Percentiles rank a stretch among this genome's conserved stretches.
phyloP scores from a whole-genome alignment of 2,888 invertebrate genomes.

The Phyllotreta cruciferae region DNA sequence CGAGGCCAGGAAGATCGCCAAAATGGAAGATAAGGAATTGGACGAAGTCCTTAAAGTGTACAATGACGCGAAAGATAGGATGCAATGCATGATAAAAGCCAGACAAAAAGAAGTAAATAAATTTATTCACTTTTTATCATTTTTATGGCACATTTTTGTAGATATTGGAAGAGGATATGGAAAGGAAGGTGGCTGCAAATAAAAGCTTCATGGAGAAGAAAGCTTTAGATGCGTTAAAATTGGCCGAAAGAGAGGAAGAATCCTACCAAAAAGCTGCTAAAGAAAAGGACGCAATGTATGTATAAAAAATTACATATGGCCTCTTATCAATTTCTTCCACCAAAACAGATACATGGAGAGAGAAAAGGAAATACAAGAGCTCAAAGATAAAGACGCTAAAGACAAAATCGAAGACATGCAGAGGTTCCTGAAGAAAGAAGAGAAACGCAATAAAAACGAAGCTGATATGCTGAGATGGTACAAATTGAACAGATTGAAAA shows the following conservation, averaged over 20 bases:
- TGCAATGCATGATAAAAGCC: constrained; percentile 58
- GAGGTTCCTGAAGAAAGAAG: constrained; percentile 53
- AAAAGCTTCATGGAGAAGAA: constrained; percentile 59
- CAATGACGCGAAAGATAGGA: constrained; percentile 58
- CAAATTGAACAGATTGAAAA: constrained; percentile 67
- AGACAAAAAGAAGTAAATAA: constrained; percentile 56
- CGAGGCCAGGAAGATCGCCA: constrained; percentile 50
- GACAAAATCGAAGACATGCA: constrained; percentile 48
- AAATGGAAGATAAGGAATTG: constrained; percentile 60
- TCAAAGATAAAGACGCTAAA: constrained; percentile 10
- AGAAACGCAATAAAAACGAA: constrained; percentile 57
- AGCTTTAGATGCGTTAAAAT: constrained; percentile 48
- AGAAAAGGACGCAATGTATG: constrained; percentile 60
- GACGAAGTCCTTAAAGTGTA: constrained; percentile 60
- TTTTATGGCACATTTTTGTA: constrained; percentile 29
- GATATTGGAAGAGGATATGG: constrained; percentile 41
- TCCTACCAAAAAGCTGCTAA: constrained; percentile 61
- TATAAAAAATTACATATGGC: constrained; percentile 35
- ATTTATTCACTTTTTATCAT: not conserved
- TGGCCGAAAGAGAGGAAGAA: constrained; percentile 50
- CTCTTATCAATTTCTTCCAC: constrained; percentile 15
- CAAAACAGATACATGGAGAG: constrained; percentile 49
- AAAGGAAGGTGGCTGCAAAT: constrained; percentile 39
- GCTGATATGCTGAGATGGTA: constrained; percentile 64
- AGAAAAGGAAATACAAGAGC: constrained; percentile 44